These are phyloP conservation scores for Hippocampus guttulatus DNA, from an alignment of 2,113 vertebrate species.

Conservation along the genomic window DNA sequence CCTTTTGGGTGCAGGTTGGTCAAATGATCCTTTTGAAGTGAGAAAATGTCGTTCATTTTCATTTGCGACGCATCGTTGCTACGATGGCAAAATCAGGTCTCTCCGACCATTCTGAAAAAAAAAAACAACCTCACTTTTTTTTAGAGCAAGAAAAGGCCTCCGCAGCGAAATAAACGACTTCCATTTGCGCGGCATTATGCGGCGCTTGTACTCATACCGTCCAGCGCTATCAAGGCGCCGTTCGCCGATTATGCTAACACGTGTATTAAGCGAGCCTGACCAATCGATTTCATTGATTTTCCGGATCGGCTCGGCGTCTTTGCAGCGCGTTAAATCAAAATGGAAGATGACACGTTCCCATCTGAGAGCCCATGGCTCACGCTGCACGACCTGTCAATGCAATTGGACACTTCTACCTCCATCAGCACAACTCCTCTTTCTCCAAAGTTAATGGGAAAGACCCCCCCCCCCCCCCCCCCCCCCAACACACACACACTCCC, in stretches of 20 bases:
- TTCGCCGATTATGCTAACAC: constrained; percentile 56
- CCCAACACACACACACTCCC: neutral
- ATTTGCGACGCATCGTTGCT: too few species aligned
- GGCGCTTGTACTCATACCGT: constrained; percentile 56
- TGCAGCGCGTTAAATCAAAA: constrained; percentile 55
- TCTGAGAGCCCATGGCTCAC: constrained; percentile 24
- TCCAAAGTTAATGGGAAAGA: neutral
- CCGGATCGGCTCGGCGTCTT: constrained; percentile 56
- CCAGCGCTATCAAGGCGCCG: constrained; percentile 56
- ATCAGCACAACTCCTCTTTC: neutral
- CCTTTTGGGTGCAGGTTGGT: too few species aligned
- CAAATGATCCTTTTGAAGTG: too few species aligned
- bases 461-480: too few species aligned
- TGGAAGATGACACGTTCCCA: constrained; percentile 60
- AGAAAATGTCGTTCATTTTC: too few species aligned
- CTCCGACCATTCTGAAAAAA: too few species aligned
- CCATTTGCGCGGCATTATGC: too few species aligned
- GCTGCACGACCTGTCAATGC: constrained; percentile 20
- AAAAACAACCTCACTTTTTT: too few species aligned
- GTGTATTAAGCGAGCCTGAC: constrained; percentile 54
- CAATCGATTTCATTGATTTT: constrained; percentile 63
- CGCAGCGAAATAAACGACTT: too few species aligned
- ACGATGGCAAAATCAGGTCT: too few species aligned
- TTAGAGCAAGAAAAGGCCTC: too few species aligned
- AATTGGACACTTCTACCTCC: constrained; percentile 16